These are phyloP conservation scores for Siniperca chuatsi DNA, from an alignment of 2,113 vertebrate species.

Conservation along the genomic window DNA sequence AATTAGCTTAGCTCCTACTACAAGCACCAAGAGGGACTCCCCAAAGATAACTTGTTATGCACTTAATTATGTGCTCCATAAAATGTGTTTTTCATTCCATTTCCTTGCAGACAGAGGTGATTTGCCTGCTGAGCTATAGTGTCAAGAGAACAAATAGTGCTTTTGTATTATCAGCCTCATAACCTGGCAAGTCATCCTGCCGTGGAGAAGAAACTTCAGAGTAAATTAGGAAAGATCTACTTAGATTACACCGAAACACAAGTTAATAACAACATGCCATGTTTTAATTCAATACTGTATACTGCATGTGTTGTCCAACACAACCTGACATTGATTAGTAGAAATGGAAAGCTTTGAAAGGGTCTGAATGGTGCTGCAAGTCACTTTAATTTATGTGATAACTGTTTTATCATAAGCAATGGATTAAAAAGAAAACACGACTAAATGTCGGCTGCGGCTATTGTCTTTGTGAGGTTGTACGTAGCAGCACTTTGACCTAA, in stretches of 20 bases:
- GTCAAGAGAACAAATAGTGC: not conserved
- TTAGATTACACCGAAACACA: not conserved
- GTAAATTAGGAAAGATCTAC: not conserved
- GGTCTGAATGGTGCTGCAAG: not conserved
- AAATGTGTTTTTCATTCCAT: conserved; percentile 5
- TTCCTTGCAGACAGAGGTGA: not conserved
- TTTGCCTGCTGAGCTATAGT: not conserved
- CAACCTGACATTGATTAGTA: not conserved
- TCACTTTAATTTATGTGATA: not conserved
- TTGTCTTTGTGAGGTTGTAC: not conserved
- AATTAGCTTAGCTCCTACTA: not conserved
- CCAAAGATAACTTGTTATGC: not conserved
- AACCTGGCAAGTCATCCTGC: not conserved
- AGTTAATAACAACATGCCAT: not conserved
- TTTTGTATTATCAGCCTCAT: conserved; percentile 5
- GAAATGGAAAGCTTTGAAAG: not conserved
- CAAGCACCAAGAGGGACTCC: not conserved
- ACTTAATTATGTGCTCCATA: conserved; percentile 6
- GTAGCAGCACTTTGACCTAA: not conserved
- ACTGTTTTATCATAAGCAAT: not conserved
- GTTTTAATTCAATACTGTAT: not conserved
- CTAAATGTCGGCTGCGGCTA: too few species aligned
- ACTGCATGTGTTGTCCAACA: not conserved
- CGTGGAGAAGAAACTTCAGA: not conserved
- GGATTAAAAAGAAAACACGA: too few species aligned